phyloP scores from a whole-genome alignment of 2,888 invertebrate genomes.

The Chaitophorus viminalis region DNA sequence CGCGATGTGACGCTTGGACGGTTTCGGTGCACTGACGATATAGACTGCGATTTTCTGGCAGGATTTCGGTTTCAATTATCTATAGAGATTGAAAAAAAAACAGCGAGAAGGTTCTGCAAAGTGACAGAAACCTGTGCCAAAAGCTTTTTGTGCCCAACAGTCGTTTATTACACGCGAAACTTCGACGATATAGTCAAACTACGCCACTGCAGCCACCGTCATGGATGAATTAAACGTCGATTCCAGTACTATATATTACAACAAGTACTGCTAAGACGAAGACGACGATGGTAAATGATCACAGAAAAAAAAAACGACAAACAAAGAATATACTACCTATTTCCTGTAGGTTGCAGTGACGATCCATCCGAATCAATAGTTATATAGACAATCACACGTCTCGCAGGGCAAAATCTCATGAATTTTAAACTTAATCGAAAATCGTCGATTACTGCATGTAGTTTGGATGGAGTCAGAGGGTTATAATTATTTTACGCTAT shows the following conservation, averaged over 20 bases:
- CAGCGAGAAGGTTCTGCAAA: conserved; percentile 39
- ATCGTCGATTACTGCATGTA: not conserved
- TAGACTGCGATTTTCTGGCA: conserved; percentile 59
- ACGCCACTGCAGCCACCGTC: not conserved
- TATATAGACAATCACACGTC: not conserved
- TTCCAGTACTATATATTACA: not conserved
- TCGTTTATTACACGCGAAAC: conserved; percentile 55
- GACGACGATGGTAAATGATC: not conserved
- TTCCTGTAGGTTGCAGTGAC: not conserved
- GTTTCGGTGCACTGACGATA: conserved; percentile 25
- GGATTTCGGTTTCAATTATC: conserved; percentile 62
- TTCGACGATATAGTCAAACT: not conserved
- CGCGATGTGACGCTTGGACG: conserved; percentile 56
- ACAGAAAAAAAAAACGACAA: not conserved
- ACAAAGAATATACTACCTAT: not conserved
- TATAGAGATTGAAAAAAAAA: conserved; percentile 28
- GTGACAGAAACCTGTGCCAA: conserved; percentile 59
- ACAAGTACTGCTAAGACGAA: not conserved
- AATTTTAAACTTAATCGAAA: not conserved
- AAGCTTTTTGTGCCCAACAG: conserved; percentile 56
- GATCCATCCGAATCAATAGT: not conserved
- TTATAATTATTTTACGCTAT: not conserved
- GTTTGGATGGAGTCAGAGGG: not conserved
- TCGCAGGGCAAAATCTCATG: not conserved
- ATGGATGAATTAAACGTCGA: conserved; percentile 41